phyloP scores from a whole-genome alignment of 2,888 invertebrate species.

The Orchesella flavescens region DNA sequence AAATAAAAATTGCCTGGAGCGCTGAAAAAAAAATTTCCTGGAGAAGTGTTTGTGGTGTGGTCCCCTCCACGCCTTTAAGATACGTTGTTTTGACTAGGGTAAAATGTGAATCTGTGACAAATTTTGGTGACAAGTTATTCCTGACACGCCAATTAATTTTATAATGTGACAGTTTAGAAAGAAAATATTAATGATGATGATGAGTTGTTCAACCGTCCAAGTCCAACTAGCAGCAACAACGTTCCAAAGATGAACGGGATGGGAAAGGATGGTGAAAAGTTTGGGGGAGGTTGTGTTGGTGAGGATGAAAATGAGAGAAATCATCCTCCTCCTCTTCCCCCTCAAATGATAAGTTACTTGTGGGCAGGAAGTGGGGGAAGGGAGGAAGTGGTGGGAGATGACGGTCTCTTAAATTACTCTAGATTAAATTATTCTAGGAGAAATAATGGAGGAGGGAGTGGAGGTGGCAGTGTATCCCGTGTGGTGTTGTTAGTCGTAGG shows the following conservation, averaged over 20 bases:
- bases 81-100: too few species aligned
- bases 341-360: conserved; percentile 35
- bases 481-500: conserved; percentile 48
- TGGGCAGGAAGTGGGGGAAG: not conserved
- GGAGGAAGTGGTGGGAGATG: conserved; percentile 14
- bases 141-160: too few species aligned
- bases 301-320: not conserved
- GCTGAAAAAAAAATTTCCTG: too few species aligned
- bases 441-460: conserved; percentile 19
- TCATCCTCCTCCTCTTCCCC: not conserved
- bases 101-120: not conserved
- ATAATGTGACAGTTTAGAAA: conserved; percentile 22
- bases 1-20: not conserved
- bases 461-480: conserved; percentile 30
- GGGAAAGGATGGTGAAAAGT: conserved; percentile 38
- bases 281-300: conserved; percentile 20
- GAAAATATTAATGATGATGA: too few species aligned
- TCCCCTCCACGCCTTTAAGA: too few species aligned
- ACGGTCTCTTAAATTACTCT: not conserved
- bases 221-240: not conserved
- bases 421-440: conserved; percentile 1
- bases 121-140: conserved; percentile 23
- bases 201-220: too few species aligned
- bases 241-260: conserved; percentile 17
- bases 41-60: too few species aligned